Evolutionary conservation across 2,888 invertebrate species (phyloP).

Genomic region (Hemaris fuciformis): DNA sequence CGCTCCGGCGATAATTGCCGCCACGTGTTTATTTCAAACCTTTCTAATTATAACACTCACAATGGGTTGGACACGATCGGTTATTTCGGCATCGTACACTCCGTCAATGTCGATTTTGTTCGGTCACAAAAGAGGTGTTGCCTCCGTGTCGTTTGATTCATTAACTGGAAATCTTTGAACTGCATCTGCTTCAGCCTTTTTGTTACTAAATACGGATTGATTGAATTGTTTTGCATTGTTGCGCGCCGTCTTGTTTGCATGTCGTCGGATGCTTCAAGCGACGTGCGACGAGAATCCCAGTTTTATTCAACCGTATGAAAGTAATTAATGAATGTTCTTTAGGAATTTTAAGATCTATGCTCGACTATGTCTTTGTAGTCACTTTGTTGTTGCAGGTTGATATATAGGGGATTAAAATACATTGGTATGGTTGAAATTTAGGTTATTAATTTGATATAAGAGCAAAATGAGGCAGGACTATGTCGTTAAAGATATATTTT

Average conservation of each 20-base stretch:
- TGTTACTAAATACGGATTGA: slow-evolving; percentile 4
- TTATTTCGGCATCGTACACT: slow-evolving; percentile 73
- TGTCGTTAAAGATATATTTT: too few relatives aligned
- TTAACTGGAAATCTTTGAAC: slow-evolving; percentile 74
- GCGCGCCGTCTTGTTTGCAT: not conserved
- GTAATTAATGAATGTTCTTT: slow-evolving; percentile 3
- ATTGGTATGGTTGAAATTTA: not conserved
- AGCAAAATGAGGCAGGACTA: too few relatives aligned
- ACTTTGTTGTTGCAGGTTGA: not conserved
- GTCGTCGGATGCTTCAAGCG: not conserved
- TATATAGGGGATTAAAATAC: slow-evolving; percentile 1
- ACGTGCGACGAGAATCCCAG: not conserved
- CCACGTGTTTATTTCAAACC: slow-evolving; percentile 80
- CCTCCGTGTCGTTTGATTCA: slow-evolving; percentile 77
- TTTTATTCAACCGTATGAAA: not conserved
- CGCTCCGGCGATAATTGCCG: slow-evolving; percentile 79
- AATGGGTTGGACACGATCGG: slow-evolving; percentile 79
- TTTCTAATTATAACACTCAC: slow-evolving; percentile 77
- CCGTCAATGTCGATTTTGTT: slow-evolving; percentile 77
- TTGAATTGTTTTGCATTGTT: slow-evolving; percentile 12
- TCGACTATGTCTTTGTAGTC: not conserved
- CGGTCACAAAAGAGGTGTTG: slow-evolving; percentile 75
- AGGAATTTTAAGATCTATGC: not conserved
- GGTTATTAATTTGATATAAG: not conserved
- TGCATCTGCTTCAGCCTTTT: slow-evolving; percentile 48